These are phyloP conservation scores for Budorcas taxicolor DNA, from an alignment of 2,113 vertebrate genomes.

Conservation along the genomic window DNA sequence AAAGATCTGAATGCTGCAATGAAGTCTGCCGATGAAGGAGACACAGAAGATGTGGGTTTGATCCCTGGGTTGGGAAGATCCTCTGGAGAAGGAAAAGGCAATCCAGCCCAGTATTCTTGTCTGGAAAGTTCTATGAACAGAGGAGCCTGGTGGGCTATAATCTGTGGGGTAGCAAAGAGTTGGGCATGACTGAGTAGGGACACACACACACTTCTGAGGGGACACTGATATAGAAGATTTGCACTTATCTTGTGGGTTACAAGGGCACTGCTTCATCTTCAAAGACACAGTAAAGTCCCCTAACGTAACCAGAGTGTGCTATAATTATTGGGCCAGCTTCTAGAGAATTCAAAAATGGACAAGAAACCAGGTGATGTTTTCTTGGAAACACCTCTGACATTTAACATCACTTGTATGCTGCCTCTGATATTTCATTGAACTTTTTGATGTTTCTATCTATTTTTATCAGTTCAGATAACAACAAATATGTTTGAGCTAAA, in stretches of 20 bases:
- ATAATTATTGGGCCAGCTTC: background rate
- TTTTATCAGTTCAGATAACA: background rate
- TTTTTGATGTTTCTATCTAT: background rate
- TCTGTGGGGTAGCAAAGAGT: background rate
- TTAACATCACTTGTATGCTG: background rate
- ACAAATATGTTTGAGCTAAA: background rate
- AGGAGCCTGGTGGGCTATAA: background rate
- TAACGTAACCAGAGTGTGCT: background rate
- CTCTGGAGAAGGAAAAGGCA: background rate
- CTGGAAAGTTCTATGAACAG: background rate
- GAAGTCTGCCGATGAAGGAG: background rate
- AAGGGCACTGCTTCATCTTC: background rate
- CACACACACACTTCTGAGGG: background rate
- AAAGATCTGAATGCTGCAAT: background rate
- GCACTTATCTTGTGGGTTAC: background rate
- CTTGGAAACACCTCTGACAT: background rate
- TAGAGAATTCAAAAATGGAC: background rate
- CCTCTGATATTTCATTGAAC: background rate
- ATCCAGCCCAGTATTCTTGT: background rate
- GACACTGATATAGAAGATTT: background rate
- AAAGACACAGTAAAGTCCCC: background rate
- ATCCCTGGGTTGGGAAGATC: background rate
- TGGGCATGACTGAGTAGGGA: background rate
- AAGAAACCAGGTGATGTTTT: background rate
- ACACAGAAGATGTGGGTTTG: background rate